These are phyloP conservation scores for Orchestia grillus DNA, from an alignment of 1,140 invertebrate species.

Conservation along the genomic window DNA sequence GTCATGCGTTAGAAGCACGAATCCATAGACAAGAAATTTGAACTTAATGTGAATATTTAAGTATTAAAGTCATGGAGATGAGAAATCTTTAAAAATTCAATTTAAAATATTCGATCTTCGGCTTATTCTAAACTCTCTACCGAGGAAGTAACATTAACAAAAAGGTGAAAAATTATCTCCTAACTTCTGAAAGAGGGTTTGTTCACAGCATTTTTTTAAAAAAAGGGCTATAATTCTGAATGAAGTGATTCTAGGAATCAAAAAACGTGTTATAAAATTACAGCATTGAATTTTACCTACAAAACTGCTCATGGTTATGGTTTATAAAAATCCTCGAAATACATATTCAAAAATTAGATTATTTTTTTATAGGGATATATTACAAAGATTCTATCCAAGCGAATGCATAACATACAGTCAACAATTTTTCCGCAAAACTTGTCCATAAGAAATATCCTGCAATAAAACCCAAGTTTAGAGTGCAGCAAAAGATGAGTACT, in stretches of 20 bases:
- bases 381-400: background rate
- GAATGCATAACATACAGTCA: background rate
- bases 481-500: conserved; percentile 55
- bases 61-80: too few relatives aligned
- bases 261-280: background rate
- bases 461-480: background rate
- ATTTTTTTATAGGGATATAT: background rate
- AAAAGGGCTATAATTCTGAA: background rate
- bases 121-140: too few relatives aligned
- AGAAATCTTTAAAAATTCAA: too few relatives aligned
- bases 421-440: background rate
- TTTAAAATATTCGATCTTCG: too few relatives aligned
- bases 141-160: too few relatives aligned
- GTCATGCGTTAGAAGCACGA: too few relatives aligned
- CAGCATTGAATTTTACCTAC: background rate
- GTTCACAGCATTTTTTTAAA: too few relatives aligned
- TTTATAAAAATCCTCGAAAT: background rate
- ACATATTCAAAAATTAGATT: background rate
- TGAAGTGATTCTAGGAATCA: background rate
- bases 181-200: too few relatives aligned
- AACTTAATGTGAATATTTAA: too few relatives aligned
- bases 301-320: background rate
- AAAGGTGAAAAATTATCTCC: too few relatives aligned
- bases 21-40: too few relatives aligned
- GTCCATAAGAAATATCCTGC: background rate